Evolutionary conservation across 2,888 invertebrate species (phyloP).

Genomic region (Drosophila niveifrons): DNA sequence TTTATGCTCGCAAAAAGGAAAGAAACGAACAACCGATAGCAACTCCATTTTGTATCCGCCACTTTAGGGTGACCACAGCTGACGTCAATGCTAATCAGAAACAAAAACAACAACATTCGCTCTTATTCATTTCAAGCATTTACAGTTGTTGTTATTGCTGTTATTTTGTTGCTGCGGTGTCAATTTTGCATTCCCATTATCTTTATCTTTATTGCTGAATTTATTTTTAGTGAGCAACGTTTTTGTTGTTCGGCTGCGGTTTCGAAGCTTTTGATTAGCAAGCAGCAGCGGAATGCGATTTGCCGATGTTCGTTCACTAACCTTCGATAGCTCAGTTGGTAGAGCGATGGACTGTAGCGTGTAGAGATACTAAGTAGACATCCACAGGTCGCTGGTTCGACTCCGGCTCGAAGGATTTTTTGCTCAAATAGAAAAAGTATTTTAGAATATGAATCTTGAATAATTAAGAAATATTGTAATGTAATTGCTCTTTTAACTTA

Average conservation of each 20-base stretch:
- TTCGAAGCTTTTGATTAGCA: slow-evolving; percentile 8
- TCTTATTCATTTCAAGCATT: not conserved
- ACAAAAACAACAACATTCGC: slow-evolving; percentile 8
- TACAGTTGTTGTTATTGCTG: not conserved
- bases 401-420: slow-evolving; percentile 63
- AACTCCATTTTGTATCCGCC: slow-evolving; percentile 72
- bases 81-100: slow-evolving; percentile 33
- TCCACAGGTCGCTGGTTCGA: slow-evolving; percentile 72
- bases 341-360: slow-evolving; percentile 72
- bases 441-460: too few relatives aligned
- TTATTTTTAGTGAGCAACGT: slow-evolving; percentile 4
- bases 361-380: slow-evolving; percentile 62
- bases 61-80: slow-evolving; percentile 75
- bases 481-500: too few relatives aligned
- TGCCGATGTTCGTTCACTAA: not conserved
- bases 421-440: not conserved
- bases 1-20: slow-evolving; percentile 36
- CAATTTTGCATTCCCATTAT: slow-evolving; percentile 35
- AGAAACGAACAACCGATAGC: slow-evolving; percentile 27
- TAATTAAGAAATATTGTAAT: too few relatives aligned
- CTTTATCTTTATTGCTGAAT: slow-evolving; percentile 19
- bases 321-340: slow-evolving; percentile 77
- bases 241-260: not conserved
- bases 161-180: not conserved
- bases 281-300: slow-evolving; percentile 21